Base-by-base conservation (phyloP, 2,113 vertebrate species). In the Sylvietta virens region DNA sequence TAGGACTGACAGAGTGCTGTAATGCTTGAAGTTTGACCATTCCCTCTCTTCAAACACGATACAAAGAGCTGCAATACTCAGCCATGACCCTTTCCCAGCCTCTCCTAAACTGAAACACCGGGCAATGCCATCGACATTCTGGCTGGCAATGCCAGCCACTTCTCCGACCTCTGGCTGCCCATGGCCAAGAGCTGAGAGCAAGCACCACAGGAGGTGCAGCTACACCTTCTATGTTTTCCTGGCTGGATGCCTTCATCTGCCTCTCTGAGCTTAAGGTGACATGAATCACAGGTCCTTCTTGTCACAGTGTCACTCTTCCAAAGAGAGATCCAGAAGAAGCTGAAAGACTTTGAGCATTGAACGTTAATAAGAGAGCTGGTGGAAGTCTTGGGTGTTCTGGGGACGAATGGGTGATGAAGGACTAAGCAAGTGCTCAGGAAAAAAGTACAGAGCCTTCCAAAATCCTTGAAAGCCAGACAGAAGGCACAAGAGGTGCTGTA, bases 171-270 rank as follows among this genome's bases (percentile, higher is more conserved):
- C 37, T 44, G 65, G 80, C 54, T 72, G 35, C 33, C 65, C 21
- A 12, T 0, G 0, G 27, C 5, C 20, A 71, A 74, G 48, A 79
- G 70, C 26, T 17, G 11, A 22, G n/a, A 24, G 13, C 9, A 1
- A 57, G 15, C 54, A 67, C 4, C 2, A 7, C 11, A 4, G 26
- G 4, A 37, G 18, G 14, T 18, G 22, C 33, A 76, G 48, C 30
- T 53, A 5, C 23, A 40, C 17, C 13, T 53, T 13, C 9, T 5
- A 35, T 14, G 10, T 61, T 78, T 26, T 33, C 60, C 47, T 48
- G 18, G 35, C 27, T 77, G 33, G n/a, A 61, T 66, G 33, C 23
- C 33, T 72, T 73, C 57, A 54, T 10, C 6, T 15, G 17, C n/a
- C 22, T 19, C 40, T 78, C 35, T 9, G 9, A 81, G 44, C 19